A percentile compares a stretch with the other conserved stretches of the same genome.
Evolutionary conservation across 2,797 vertebrate genomes (phyloP).

Genomic region (Chaenodraco wilsoni): DNA sequence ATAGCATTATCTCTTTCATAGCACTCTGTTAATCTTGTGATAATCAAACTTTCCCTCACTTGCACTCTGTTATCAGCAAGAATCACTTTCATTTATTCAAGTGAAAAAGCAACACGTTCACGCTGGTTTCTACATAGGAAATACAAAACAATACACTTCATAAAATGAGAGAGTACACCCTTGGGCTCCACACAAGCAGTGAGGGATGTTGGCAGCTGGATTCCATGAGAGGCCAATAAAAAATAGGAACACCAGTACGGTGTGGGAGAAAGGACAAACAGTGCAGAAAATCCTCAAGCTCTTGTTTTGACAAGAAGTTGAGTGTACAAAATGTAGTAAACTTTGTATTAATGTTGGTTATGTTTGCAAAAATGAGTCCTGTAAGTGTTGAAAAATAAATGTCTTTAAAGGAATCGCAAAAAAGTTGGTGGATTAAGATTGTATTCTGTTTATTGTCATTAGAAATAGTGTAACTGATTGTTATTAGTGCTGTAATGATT

Average conservation of each 20-base stretch:
- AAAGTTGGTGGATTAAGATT: not conserved
- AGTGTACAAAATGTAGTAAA: not conserved
- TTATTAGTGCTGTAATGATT: not conserved
- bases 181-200: slow-evolving; percentile 5
- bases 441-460: not conserved
- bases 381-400: not conserved
- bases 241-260: slow-evolving; percentile 5
- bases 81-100: slow-evolving; percentile 14
- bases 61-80: slow-evolving; percentile 39
- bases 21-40: not conserved
- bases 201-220: slow-evolving; percentile 43
- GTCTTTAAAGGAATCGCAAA: not conserved
- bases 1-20: not conserved
- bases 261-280: slow-evolving; percentile 34
- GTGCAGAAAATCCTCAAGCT: slow-evolving; percentile 16
- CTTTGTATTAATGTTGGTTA: not conserved
- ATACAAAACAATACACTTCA: slow-evolving; percentile 49
- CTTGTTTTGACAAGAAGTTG: not conserved
- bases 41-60: slow-evolving; percentile 17
- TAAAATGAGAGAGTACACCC: slow-evolving; percentile 14
- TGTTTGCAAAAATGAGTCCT: not conserved
- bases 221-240: slow-evolving; percentile 65
- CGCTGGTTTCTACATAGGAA: slow-evolving; percentile 23
- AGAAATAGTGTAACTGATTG: not conserved
- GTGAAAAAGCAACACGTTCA: not conserved